Base-by-base conservation (phyloP, 2,888 invertebrate genomes). In the Microplitis deprimator region DNA sequence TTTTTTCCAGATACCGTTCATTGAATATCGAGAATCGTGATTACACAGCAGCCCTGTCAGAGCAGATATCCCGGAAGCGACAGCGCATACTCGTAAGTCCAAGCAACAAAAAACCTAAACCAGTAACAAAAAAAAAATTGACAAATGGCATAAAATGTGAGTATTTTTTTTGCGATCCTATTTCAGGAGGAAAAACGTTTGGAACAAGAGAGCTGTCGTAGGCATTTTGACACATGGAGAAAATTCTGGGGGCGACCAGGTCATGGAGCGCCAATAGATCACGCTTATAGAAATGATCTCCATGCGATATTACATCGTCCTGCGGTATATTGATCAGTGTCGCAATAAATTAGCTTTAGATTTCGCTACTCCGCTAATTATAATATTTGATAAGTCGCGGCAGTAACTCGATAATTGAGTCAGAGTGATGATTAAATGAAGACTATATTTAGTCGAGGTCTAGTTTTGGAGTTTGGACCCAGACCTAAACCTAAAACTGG, bases 211-310 rank as follows among this genome's bases (percentile, higher is more conserved):
- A 92, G 92, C 82, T 93, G 93, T 77, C 91, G 92, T 72, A 91
- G 91, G 80, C 96, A 96, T 87, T 95, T 95, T 88, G 92, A 92
- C 82, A 95, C 95, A 1, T 95, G 95, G 93, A 93, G 93, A 70
- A 92, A 93, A 8, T 91, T 95, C 83, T 96, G 96, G 96, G 96
- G 96, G 39, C 92, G 94, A 68, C 96, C 96, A 0, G 96, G 96
- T 0, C 94, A 95, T 84, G 93, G 93, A 8, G 94, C 91, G 1
- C 91, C 91, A 69, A 84, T 87, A 78, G 87, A 88, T 84, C 88
- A 87, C 77, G 83, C 81, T 61, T 85, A 84, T 20, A 87, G 90
- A 78, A 89, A 86, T 82, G 89, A 90, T 84, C 87, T 90, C 75
- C 85, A 89, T 81, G 85, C 88, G 77, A 88, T 90, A 76, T 88